phyloP scores from a whole-genome alignment of 2,113 vertebrate genomes.

The Hippocampus barbouri region DNA sequence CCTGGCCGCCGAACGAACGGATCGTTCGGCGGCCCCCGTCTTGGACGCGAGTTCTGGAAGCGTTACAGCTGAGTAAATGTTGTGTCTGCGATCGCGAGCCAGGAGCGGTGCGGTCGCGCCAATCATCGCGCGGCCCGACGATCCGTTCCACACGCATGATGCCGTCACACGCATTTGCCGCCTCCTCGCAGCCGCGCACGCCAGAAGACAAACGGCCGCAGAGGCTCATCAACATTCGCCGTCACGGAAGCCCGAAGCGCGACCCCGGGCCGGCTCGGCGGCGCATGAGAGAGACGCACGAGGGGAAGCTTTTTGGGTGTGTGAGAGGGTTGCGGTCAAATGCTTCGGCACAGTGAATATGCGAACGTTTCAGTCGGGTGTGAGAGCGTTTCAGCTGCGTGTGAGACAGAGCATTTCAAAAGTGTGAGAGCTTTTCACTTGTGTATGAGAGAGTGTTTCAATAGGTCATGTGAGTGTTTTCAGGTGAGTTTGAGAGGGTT shows the following conservation, averaged over 20 bases:
- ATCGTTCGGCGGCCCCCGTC: neutral
- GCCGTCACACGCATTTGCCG: neutral
- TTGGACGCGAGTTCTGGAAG: neutral
- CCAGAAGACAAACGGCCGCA: neutral
- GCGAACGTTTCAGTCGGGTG: neutral
- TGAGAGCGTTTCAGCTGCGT: neutral
- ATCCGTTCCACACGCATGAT: neutral
- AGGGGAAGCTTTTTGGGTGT: neutral
- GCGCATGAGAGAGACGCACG: neutral
- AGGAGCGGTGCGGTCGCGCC: neutral
- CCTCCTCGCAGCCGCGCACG: neutral
- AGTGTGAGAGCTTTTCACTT: neutral
- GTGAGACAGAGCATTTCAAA: neutral
- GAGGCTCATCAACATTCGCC: neutral
- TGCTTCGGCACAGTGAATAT: neutral
- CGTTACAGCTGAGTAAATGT: neutral
- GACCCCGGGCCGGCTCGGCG: neutral
- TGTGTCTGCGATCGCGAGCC: neutral
- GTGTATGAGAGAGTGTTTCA: too few species aligned
- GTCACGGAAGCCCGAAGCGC: neutral
- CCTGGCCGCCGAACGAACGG: neutral
- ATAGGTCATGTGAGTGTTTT: too few species aligned
- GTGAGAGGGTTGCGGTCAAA: neutral
- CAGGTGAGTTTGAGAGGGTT: too few species aligned
- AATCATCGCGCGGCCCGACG: neutral